Conservation (phyloP, 2,113 vertebrate genomes). For the Astur gentilis region DNA sequence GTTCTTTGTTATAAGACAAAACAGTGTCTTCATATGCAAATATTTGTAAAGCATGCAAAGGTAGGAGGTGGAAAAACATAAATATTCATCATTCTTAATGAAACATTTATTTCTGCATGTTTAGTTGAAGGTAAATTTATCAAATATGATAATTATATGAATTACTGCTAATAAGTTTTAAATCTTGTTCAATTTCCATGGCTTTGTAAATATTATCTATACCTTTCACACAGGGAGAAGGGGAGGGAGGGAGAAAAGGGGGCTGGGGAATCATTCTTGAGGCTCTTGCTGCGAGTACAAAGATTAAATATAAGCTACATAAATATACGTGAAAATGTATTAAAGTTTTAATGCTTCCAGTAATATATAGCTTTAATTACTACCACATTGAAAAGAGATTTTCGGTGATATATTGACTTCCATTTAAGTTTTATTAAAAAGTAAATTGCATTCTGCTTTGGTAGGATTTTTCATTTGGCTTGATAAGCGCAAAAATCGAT, state of each 20-base stretch:
- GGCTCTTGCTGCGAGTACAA: background rate
- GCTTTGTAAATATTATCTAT: background rate
- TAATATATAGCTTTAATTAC: constrained; percentile 29
- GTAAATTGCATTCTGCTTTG: background rate
- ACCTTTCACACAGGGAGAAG: background rate
- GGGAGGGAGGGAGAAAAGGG: background rate
- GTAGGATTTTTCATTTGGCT: background rate
- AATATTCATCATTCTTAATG: constrained; percentile 34
- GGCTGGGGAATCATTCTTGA: background rate
- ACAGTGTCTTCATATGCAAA: background rate
- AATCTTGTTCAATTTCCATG: background rate
- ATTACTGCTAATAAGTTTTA: background rate
- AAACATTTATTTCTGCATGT: background rate
- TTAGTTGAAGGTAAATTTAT: background rate
- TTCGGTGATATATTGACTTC: background rate
- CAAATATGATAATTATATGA: background rate
- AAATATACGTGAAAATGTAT: background rate
- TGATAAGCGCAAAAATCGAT: background rate
- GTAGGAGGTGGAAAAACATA: background rate
- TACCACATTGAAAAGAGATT: background rate
- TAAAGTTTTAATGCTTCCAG: background rate
- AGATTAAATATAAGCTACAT: background rate
- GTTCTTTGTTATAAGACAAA: background rate
- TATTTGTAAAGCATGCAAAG: background rate
- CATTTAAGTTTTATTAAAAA: background rate